Evolutionary conservation across 2,888 invertebrate species (phyloP).

Genomic region (Slavum lentiscoides): DNA sequence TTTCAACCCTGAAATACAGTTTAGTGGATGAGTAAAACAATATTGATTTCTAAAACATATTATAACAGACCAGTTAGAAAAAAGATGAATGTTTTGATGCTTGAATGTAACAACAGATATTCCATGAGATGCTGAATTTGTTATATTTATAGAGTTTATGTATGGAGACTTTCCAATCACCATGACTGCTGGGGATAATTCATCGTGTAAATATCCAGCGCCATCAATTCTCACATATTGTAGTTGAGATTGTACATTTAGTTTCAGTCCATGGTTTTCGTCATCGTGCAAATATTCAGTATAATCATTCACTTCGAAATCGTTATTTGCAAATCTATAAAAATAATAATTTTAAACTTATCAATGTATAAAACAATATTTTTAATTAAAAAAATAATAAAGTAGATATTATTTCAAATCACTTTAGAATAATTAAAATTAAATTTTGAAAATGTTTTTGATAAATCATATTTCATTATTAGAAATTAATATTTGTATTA

Average conservation of each 20-base stretch:
- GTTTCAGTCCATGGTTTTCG: slow-evolving; percentile 73
- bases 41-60: neutral
- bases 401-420: neutral
- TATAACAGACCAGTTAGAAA: slow-evolving; percentile 66
- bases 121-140: slow-evolving; percentile 85
- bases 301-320: slow-evolving; percentile 85
- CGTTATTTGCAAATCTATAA: slow-evolving; percentile 78
- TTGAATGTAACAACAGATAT: slow-evolving; percentile 88
- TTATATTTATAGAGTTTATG: slow-evolving; percentile 80
- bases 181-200: slow-evolving; percentile 90
- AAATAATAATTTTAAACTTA: neutral
- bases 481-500: neutral
- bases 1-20: slow-evolving; percentile 64
- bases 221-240: slow-evolving; percentile 82
- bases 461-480: neutral
- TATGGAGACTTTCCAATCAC: slow-evolving; percentile 84
- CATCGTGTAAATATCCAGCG: slow-evolving; percentile 93
- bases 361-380: neutral
- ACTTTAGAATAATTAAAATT: too few species aligned
- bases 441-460: neutral
- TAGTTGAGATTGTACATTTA: slow-evolving; percentile 75
- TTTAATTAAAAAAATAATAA: neutral
- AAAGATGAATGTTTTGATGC: slow-evolving; percentile 70
- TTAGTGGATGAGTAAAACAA: neutral
- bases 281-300: slow-evolving; percentile 81